Evolutionary conservation across 1,140 invertebrate genomes (phyloP), one percentile per base, ranked within the genome.

Genomic region (Lethrus apterus): DNA sequence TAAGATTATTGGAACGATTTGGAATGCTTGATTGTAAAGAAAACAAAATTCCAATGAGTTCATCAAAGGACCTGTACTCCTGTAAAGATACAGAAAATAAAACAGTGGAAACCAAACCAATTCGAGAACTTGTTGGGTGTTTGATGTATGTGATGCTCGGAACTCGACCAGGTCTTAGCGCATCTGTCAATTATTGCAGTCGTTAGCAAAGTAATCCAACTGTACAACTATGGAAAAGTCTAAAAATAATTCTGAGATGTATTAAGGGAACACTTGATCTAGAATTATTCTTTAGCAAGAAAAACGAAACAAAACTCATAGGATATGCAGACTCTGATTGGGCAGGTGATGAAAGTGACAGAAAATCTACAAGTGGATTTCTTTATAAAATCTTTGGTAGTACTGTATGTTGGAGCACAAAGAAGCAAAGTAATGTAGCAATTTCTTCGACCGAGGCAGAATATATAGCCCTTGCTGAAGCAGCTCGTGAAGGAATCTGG

Each of bases 241-340:
- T 51, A 10, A 42, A 51, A 23, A 29, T 44, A 20, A 46, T 48
- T 13, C 24, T 51, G 4, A 18, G 45, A 36, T 46, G 47, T 30
- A 18, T 50, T 4, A 50, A 50, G 20, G 48, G 24, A 15, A 49
- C 36, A 29, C 10, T 46, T 10, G 29, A 40, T 36, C 18, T 15
- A 30, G 26, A 7, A 48, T 30, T 51, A 13, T 33, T 41, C 31
- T 51, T 32, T 19, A 19, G 20, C 21, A 46, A 41, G 21, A 18
- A 23, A 20, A 24, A 33, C 35, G 24, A 45, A 31, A 29, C 11
- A 26, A 19, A 30, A 21, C 18, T 70, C n/a, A 40, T 52, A 30
- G 63, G 63, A 15, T 71, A 54, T 55, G 59, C 63, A 17, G 68
- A 70, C 57, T 55, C 67, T 2, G 64, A 71, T 49, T 70, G 67